Evolutionary conservation across 2,113 vertebrate species (phyloP), one percentile per base, ranked within the genome.

Genomic region (Blennius ocellaris): DNA sequence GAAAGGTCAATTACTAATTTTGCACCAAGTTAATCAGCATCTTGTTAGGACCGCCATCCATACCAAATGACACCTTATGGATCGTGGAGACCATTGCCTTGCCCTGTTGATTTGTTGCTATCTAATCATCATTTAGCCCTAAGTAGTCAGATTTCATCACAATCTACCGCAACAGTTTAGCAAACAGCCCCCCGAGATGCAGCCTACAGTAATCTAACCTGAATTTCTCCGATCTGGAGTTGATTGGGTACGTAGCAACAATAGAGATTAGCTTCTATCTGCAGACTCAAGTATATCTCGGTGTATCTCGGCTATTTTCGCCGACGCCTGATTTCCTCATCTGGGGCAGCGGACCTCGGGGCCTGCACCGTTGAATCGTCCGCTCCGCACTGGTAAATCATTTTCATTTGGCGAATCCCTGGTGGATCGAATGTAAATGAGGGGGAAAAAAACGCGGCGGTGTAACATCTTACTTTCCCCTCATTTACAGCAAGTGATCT

Each of bases 1-100:
- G 91, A 94, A 94, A 94, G 93, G 93, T 94, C 93, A 95, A 94
- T 95, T 93, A 94, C 92, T 94, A 94, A 95, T 95, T 94, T 93
- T 93, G 92, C 90, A 94, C 93, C 93, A 92, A 93, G 93, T 95
- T 95, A 94, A 95, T 94, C 93, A 94, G 93, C 91, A 92, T 84
- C 92, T 90, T 93, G 90, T 94, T 93, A 87, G 76, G 59, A 73
- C 85, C 90, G 85, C 90, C 91, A 91, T 90, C 92, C 92, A 93
- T 90, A 91, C 76, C 80, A 91, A 93, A 92, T 93, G 90, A 90
- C 92, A 92, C 82, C 81, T 82, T 89, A 93, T 92, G 83, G 91
- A 94, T 93, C 89, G 37, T 68, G 78, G 12, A 52, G 71, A 67
- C 83, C 73, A 57, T 83, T 81, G 76, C 76, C 78, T 73, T 66